Percentiles rank a stretch among this genome's conserved stretches.
Evolutionary conservation across 2,888 invertebrate species (phyloP).

Genomic region (Sphinx pinastri): DNA sequence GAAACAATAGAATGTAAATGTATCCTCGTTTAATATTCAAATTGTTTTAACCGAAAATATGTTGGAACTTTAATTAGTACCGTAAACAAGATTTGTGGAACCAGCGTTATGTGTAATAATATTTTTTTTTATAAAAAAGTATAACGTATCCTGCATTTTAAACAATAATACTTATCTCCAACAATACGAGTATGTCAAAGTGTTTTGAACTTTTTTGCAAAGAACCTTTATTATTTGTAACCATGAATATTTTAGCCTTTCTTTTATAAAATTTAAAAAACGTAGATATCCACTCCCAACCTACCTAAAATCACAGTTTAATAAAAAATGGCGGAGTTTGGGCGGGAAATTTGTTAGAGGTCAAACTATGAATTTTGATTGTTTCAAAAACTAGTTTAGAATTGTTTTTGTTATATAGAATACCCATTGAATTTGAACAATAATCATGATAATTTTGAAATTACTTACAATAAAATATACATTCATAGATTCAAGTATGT

Average conservation of each 20-base stretch:
- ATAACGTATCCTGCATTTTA: background rate
- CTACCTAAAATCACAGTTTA: background rate
- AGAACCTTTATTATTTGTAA: background rate
- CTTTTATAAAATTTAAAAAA: background rate
- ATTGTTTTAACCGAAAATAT: slow-evolving; percentile 3
- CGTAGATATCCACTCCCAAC: background rate
- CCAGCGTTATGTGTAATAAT: background rate
- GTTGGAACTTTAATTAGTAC: slow-evolving; percentile 21
- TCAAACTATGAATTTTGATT: background rate
- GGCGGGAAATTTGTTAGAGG: background rate
- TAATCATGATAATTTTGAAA: background rate
- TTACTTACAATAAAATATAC: background rate
- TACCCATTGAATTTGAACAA: background rate
- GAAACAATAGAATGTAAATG: slow-evolving; percentile 21
- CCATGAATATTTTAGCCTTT: background rate
- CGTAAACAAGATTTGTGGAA: slow-evolving; percentile 5
- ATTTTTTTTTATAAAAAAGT: background rate
- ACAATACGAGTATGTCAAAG: background rate
- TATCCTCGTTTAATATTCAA: slow-evolving; percentile 16
- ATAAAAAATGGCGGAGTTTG: background rate
- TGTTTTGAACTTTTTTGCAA: background rate
- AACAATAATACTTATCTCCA: background rate
- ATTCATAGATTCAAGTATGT: no score
- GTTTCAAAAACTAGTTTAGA: background rate
- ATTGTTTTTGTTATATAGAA: background rate